Conservation (phyloP, 2,888 invertebrate genomes). For the Ornithoptera alexandrae region DNA sequence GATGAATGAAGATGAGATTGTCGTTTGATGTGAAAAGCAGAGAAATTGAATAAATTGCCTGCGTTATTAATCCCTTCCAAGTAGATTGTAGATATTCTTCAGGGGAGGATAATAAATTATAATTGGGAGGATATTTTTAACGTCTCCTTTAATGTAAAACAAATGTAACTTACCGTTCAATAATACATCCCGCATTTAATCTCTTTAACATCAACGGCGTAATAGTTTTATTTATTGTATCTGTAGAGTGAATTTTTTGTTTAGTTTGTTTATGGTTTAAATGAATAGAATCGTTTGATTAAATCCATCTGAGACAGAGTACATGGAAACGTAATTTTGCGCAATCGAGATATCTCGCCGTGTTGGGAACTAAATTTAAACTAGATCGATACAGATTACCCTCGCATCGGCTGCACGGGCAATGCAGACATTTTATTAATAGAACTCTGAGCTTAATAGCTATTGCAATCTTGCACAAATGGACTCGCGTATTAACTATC, state of each 20-base stretch:
- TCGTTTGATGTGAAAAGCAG: neutral
- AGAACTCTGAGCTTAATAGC: constrained; percentile 50
- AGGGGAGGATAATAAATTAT: neutral
- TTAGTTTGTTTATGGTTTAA: neutral
- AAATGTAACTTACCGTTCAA: neutral
- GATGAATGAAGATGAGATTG: neutral
- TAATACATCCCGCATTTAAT: neutral
- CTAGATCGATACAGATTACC: constrained; percentile 69
- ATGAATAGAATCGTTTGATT: neutral
- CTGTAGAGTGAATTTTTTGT: neutral
- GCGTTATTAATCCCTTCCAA: neutral
- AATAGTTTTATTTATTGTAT: too few relatives aligned
- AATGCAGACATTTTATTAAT: constrained; percentile 67
- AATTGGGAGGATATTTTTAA: neutral
- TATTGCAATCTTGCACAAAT: constrained; percentile 37
- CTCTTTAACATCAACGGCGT: too few relatives aligned
- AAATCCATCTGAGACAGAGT: neutral
- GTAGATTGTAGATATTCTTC: neutral
- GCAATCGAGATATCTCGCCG: constrained; percentile 34
- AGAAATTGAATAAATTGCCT: neutral
- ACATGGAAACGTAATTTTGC: constrained; percentile 1
- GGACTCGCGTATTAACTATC: constrained; percentile 28
- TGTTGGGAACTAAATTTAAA: constrained; percentile 59
- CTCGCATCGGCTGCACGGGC: constrained; percentile 48
- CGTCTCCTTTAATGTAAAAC: neutral